Percentiles rank a stretch among this genome's conserved stretches.
Evolutionary conservation across 2,888 invertebrate species (phyloP).

Genomic region (Criorhina ranunculi): DNA sequence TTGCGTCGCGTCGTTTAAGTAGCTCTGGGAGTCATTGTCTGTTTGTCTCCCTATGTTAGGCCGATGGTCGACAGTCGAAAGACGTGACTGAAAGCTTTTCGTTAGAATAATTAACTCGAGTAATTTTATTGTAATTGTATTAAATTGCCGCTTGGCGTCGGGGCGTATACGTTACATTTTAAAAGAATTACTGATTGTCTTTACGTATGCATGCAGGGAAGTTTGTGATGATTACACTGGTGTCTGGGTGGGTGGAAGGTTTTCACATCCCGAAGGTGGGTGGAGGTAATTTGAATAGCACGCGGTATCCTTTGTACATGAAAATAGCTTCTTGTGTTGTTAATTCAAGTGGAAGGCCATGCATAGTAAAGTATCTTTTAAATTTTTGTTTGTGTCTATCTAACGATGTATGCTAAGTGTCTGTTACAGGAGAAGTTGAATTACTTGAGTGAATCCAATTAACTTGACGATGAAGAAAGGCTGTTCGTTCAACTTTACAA

Average conservation of each 20-base stretch:
- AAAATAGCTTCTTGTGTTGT: not conserved
- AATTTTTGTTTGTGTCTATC: not conserved
- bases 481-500: no score
- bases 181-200: conserved; percentile 25
- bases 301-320: not conserved
- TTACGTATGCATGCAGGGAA: conserved; percentile 12
- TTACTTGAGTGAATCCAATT: not conserved
- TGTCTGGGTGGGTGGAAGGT: not conserved
- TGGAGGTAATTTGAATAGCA: not conserved
- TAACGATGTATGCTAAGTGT: conserved; percentile 29
- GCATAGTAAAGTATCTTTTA: conserved; percentile 8
- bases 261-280: not conserved
- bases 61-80: conserved; percentile 13
- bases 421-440: conserved; percentile 19
- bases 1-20: conserved; percentile 19
- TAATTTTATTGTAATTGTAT: conserved; percentile 55
- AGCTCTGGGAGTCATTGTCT: conserved; percentile 2
- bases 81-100: conserved; percentile 47
- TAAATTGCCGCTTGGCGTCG: conserved; percentile 41
- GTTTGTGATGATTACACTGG: conserved; percentile 18
- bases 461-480: not conserved
- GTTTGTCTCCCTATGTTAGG: not conserved
- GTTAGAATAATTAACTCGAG: conserved; percentile 46
- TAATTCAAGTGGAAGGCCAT: conserved; percentile 10
- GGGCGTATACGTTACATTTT: conserved; percentile 30